Conservation (phyloP, 2,113 vertebrate genomes). For the Protobothrops flavoviridis region DNA sequence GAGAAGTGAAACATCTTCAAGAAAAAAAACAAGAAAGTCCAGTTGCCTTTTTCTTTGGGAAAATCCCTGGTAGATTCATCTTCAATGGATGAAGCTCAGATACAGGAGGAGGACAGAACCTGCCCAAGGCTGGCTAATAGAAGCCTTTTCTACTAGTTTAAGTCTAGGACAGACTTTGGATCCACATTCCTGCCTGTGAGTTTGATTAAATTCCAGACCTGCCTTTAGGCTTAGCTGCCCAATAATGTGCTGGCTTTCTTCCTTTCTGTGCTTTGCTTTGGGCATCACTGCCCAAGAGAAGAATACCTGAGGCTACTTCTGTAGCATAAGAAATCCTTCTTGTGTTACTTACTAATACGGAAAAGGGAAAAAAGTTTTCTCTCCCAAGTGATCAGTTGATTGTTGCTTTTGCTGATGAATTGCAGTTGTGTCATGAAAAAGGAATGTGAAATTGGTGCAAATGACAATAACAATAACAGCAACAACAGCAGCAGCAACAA, state of each 20-base stretch:
- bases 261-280: background rate
- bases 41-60: background rate
- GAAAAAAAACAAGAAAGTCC: background rate
- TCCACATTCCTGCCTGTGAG: background rate
- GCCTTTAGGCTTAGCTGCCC: background rate
- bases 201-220: background rate
- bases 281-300: background rate
- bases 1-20: no score
- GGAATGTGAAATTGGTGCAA: background rate
- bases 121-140: background rate
- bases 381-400: slow-evolving; percentile 8
- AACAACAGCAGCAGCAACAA: no score
- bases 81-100: background rate
- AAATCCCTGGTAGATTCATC: background rate
- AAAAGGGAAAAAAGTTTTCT: background rate
- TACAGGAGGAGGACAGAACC: background rate
- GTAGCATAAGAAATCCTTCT: background rate
- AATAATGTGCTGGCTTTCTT: background rate
- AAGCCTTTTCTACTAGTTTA: background rate
- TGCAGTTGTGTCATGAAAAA: background rate
- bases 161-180: background rate
- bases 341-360: slow-evolving; percentile 16
- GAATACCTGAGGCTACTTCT: background rate
- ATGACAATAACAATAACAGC: no score
- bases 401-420: background rate